Evolutionary conservation across 1,140 invertebrate species (phyloP).

Genomic region (Macrostomum lignano): DNA sequence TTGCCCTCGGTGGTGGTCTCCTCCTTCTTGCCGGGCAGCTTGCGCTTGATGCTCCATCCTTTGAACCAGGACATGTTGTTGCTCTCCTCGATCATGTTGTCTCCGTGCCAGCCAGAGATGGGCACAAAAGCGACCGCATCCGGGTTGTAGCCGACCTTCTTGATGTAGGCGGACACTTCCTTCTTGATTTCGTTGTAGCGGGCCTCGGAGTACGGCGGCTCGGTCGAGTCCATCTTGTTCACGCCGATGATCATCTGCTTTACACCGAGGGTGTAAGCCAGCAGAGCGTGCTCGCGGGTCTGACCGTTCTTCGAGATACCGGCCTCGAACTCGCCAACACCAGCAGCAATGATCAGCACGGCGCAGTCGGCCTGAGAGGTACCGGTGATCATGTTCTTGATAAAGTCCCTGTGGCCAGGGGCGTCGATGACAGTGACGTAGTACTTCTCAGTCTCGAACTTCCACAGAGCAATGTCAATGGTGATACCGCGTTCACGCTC

Average conservation of each 20-base stretch:
- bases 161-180: slow-evolving; percentile 63
- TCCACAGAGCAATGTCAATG: slow-evolving; percentile 94
- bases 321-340: slow-evolving; percentile 79
- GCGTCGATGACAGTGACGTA: slow-evolving; percentile 97
- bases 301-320: slow-evolving; percentile 94
- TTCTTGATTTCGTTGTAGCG: slow-evolving; percentile 90
- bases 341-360: slow-evolving; percentile 68
- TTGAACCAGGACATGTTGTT: slow-evolving; percentile 80
- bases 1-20: slow-evolving; percentile 51
- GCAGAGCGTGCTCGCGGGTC: slow-evolving; percentile 75
- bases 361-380: slow-evolving; percentile 88
- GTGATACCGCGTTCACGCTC: slow-evolving; percentile 98
- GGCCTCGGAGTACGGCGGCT: slow-evolving; percentile 65
- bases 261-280: slow-evolving; percentile 90
- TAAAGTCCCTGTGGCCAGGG: slow-evolving; percentile 94
- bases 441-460: slow-evolving; percentile 85
- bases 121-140: slow-evolving; percentile 81
- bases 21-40: slow-evolving; percentile 55
- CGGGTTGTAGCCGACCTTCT: slow-evolving; percentile 80
- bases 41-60: slow-evolving; percentile 50
- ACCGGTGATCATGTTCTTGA: slow-evolving; percentile 99
- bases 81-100: slow-evolving; percentile 69
- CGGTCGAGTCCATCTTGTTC: slow-evolving; percentile 97
- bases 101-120: slow-evolving; percentile 89
- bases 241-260: slow-evolving; percentile 94